Percentiles rank a stretch among this genome's conserved stretches.
Evolutionary conservation across 1,140 invertebrate genomes (phyloP).

Genomic region (Callitettix versicolor): DNA sequence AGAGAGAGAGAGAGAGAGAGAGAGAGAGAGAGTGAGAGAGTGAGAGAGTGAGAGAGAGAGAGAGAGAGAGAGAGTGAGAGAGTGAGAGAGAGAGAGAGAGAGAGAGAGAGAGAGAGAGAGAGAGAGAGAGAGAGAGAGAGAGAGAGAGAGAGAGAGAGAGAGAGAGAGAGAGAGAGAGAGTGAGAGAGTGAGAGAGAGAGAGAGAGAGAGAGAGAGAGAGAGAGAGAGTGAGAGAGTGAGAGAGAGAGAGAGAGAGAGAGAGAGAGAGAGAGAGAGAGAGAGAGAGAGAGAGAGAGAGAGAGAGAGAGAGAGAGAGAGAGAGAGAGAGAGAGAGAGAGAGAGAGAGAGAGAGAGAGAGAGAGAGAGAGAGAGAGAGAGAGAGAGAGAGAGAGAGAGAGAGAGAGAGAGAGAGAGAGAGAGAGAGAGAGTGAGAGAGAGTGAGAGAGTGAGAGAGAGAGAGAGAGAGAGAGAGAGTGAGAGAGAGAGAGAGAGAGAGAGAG

Average conservation of each 20-base stretch:
- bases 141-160: background rate
- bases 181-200: background rate
- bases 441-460: background rate
- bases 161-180: background rate
- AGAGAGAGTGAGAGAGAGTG: background rate
- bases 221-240: background rate
- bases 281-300: background rate
- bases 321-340: background rate
- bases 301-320: background rate
- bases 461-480: background rate
- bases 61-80: no score
- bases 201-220: background rate
- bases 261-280: slow-evolving; percentile 1
- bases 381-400: background rate
- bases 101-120: no score
- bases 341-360: background rate
- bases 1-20: no score
- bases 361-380: background rate
- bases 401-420: background rate
- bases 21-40: no score
- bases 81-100: no score
- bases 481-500: background rate
- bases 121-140: no score
- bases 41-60: no score
- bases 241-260: slow-evolving; percentile 2